Conservation (phyloP, 2,113 vertebrate species). For the Dasyurus viverrinus region DNA sequence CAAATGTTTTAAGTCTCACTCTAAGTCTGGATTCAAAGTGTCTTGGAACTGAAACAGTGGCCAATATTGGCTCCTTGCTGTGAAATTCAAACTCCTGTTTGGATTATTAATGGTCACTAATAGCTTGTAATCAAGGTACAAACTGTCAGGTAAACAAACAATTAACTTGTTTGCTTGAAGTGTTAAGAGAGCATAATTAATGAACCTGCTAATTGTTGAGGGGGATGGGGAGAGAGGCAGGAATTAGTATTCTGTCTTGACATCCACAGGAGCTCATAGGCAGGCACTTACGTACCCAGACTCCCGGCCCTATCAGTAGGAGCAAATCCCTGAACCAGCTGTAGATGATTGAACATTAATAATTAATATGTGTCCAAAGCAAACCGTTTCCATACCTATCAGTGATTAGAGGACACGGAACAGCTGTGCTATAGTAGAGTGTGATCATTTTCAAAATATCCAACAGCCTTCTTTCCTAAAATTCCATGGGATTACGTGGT, state of each 20-base stretch:
- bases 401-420: not conserved
- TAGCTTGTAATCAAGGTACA: not conserved
- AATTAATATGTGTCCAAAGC: constrained; percentile 1
- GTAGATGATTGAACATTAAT: not conserved
- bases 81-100: not conserved
- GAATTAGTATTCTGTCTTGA: not conserved
- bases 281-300: not conserved
- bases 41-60: not conserved
- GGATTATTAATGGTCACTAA: not conserved
- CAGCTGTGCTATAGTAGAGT: not conserved
- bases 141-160: constrained; percentile 4
- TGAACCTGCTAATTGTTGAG: not conserved
- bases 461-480: not conserved
- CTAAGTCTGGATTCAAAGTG: not conserved
- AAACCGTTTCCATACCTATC: not conserved
- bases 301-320: not conserved
- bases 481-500: not conserved
- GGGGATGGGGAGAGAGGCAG: not conserved
- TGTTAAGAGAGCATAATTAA: not conserved
- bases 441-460: not conserved
- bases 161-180: not conserved
- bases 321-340: not conserved
- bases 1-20: not conserved
- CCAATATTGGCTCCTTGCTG: not conserved
- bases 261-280: not conserved